Evolutionary conservation across 23 tunicate genomes (phyloP).

Genomic region (Ciona savignyi): DNA sequence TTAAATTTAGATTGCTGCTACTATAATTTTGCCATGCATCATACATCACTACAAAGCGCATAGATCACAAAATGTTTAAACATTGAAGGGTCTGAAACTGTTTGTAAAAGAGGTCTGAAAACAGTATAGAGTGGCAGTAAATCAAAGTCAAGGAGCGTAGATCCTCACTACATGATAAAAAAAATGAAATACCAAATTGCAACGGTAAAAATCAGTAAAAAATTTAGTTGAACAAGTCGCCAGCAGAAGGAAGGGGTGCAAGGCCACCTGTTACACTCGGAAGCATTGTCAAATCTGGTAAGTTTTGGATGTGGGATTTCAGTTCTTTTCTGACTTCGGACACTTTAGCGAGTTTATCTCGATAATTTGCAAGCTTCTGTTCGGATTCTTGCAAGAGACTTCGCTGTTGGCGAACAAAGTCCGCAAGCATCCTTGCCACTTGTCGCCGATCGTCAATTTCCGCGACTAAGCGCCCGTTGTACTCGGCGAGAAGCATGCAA

Average conservation of each 20-base stretch:
- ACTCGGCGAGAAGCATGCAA: constrained; percentile 63
- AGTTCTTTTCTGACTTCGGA: constrained; percentile 70
- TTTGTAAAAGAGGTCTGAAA: too few relatives aligned
- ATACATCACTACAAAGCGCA: too few relatives aligned
- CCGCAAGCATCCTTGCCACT: constrained; percentile 83
- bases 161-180: too few relatives aligned
- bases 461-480: constrained; percentile 59
- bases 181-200: too few relatives aligned
- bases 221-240: constrained; percentile 67
- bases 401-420: constrained; percentile 55
- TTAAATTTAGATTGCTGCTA: too few relatives aligned
- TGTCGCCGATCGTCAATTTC: constrained; percentile 78
- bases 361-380: constrained; percentile 47
- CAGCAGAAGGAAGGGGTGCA: constrained; percentile 91
- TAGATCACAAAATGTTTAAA: too few relatives aligned
- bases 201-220: too few relatives aligned
- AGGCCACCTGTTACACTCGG: constrained; percentile 84
- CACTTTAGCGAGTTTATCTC: constrained; percentile 48
- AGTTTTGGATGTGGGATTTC: constrained; percentile 71
- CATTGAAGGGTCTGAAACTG: too few relatives aligned
- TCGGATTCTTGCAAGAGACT: constrained; percentile 63
- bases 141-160: too few relatives aligned
- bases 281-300: constrained; percentile 88
- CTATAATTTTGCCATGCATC: too few relatives aligned
- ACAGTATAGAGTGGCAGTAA: too few relatives aligned